Evolutionary conservation across 2,888 invertebrate species (phyloP).

Genomic region (Drosophila meridionalis): DNA sequence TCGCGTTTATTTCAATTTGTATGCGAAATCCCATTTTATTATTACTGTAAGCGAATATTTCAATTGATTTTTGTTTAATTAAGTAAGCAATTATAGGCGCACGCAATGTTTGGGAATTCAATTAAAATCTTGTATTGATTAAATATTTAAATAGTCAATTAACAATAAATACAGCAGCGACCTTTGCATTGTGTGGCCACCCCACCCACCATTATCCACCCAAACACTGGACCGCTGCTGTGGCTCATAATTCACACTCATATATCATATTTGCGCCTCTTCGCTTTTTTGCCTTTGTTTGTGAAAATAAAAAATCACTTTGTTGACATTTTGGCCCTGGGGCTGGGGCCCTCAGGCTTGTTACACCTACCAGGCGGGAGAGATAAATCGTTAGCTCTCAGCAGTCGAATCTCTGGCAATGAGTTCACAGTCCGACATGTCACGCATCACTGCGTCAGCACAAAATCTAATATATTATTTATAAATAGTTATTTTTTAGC

Average conservation of each 20-base stretch:
- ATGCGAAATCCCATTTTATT: constrained; percentile 19
- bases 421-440: neutral
- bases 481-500: neutral
- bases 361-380: constrained; percentile 30
- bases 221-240: constrained; percentile 52
- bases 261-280: constrained; percentile 40
- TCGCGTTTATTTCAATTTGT: too few relatives aligned
- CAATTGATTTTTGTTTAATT: constrained; percentile 16
- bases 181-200: neutral
- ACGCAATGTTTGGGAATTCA: constrained; percentile 26
- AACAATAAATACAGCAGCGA: constrained; percentile 21
- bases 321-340: constrained; percentile 64
- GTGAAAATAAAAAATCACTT: constrained; percentile 69
- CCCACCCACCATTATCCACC: constrained; percentile 39
- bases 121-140: constrained; percentile 48
- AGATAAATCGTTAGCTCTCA: constrained; percentile 52
- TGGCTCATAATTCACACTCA: constrained; percentile 60
- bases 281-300: constrained; percentile 41
- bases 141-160: constrained; percentile 60
- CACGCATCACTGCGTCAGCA: neutral
- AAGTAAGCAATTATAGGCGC: constrained; percentile 26
- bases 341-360: constrained; percentile 10
- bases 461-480: neutral
- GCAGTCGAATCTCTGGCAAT: neutral
- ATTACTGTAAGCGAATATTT: constrained; percentile 10